These are phyloP conservation scores for Ptyas mucosa DNA, from an alignment of 2,113 vertebrate species.

Conservation along the genomic window DNA sequence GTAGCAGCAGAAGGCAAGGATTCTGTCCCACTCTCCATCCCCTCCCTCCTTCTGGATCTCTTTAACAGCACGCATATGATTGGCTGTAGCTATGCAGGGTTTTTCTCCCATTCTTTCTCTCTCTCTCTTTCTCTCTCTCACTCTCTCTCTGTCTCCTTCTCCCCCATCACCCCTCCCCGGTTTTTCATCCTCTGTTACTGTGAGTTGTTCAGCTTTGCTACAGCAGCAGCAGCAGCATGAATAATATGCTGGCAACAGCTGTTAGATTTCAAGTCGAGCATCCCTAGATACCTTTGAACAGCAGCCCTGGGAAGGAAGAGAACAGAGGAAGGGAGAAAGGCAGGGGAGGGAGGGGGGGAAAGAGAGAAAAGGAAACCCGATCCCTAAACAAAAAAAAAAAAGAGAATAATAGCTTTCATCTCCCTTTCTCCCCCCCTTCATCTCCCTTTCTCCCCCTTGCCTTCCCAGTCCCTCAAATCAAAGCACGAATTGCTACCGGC, in stretches of 20 bases:
- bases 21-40: background rate
- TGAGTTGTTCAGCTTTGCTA: slow-evolving; percentile 23
- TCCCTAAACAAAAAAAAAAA: background rate
- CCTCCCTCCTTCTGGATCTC: slow-evolving; percentile 17
- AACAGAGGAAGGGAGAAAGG: too few species aligned
- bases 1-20: background rate
- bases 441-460: background rate
- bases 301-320: background rate
- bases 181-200: slow-evolving; percentile 7
- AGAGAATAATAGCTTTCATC: background rate
- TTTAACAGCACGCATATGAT: slow-evolving; percentile 43
- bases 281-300: background rate
- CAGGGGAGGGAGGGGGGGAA: background rate
- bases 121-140: background rate
- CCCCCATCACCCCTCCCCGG: background rate
- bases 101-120: slow-evolving; percentile 8
- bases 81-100: slow-evolving; percentile 64
- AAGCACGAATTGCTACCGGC: background rate
- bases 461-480: background rate
- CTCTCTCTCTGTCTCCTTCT: background rate
- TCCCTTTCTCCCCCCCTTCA: background rate
- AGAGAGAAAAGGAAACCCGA: background rate
- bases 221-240: slow-evolving; percentile 16
- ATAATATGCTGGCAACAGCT: slow-evolving; percentile 47
- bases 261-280: slow-evolving; percentile 17